Percentiles rank a stretch among this genome's conserved stretches.
These are phyloP conservation scores for Actinernus sp. DNA, from an alignment of 92 coral and sea anemone species.

Conservation along the genomic window DNA sequence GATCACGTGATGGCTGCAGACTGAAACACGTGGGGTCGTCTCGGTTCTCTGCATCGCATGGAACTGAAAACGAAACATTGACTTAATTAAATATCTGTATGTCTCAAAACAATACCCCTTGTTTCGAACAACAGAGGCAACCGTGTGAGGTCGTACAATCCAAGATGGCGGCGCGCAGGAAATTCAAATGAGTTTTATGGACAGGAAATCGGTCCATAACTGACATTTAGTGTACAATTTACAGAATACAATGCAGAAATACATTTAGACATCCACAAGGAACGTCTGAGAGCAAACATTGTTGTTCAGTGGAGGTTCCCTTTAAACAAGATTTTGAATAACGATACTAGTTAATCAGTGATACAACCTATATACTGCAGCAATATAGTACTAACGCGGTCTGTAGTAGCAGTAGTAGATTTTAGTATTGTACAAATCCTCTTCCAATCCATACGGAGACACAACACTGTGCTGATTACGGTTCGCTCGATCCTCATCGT, in stretches of 20 bases:
- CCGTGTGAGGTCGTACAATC: no score
- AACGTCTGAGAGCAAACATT: no score
- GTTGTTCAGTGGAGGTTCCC: no score
- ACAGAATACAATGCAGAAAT: no score
- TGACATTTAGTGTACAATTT: no score
- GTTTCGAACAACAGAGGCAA: no score
- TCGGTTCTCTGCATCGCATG: constrained; percentile 17
- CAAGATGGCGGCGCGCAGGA: no score
- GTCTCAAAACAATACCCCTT: no score
- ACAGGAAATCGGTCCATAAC: no score
- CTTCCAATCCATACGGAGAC: constrained; percentile 72
- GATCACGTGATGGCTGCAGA: constrained; percentile 2
- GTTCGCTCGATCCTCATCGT: constrained; percentile 90
- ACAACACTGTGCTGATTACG: constrained; percentile 49
- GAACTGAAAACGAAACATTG: no score
- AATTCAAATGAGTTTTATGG: no score
- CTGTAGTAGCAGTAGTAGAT: constrained; percentile 83
- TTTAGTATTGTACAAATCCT: constrained; percentile 79
- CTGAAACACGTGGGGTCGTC: constrained; percentile 17
- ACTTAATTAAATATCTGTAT: background rate
- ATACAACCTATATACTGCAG: background rate
- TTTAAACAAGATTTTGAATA: background rate
- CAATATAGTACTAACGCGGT: constrained; percentile 53
- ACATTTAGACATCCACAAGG: background rate
- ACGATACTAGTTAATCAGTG: background rate